Evolutionary conservation across 2,797 vertebrate genomes (phyloP).

Genomic region (Tadarida brasiliensis): DNA sequence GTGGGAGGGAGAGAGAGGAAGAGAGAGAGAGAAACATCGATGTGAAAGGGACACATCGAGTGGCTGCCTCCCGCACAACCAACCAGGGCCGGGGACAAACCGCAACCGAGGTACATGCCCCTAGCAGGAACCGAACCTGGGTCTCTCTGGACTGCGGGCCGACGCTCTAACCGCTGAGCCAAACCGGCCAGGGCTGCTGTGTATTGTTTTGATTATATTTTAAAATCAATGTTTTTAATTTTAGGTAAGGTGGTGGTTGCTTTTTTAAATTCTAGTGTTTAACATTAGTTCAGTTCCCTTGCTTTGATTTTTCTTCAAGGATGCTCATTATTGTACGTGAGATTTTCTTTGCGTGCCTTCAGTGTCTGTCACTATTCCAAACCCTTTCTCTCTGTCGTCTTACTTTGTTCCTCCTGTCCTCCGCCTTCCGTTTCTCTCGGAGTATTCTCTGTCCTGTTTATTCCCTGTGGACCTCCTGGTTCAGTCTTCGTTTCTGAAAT

Average conservation of each 20-base stretch:
- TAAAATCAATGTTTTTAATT: slow-evolving; percentile 1
- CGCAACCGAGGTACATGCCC: too few relatives aligned
- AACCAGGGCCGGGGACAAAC: too few relatives aligned
- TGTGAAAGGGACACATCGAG: too few relatives aligned
- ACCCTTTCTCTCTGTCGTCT: not conserved
- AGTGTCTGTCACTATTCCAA: not conserved
- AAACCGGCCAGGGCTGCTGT: too few relatives aligned
- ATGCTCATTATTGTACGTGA: not conserved
- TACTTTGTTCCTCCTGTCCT: not conserved
- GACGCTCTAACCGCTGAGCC: too few relatives aligned
- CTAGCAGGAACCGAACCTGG: too few relatives aligned
- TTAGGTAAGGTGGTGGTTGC: not conserved
- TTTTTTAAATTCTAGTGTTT: not conserved
- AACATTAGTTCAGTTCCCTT: not conserved
- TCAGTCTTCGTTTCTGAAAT: not conserved
- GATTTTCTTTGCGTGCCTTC: not conserved
- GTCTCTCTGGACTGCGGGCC: too few relatives aligned
- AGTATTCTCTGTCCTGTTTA: not conserved
- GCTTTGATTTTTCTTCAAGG: not conserved
- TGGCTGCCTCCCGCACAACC: too few relatives aligned
- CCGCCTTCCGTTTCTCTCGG: not conserved
- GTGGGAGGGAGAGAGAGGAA: too few relatives aligned
- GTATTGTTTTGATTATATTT: slow-evolving; percentile 31
- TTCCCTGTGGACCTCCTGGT: not conserved
- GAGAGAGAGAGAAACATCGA: too few relatives aligned